phyloP scores from a whole-genome alignment of 1,140 invertebrate genomes.

The Conopomorpha cramerella region DNA sequence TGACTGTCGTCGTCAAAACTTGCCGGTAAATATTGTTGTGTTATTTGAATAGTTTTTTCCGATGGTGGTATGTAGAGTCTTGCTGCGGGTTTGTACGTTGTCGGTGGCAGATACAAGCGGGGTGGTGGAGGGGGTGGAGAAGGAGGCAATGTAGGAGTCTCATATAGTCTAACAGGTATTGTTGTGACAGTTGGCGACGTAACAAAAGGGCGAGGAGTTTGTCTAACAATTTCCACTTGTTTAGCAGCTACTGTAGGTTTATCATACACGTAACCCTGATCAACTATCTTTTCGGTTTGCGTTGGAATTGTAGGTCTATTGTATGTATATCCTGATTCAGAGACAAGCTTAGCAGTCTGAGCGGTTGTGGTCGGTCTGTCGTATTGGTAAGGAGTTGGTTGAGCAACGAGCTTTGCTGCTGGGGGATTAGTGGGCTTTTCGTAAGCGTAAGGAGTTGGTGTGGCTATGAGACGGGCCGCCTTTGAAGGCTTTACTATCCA shows the following conservation, averaged over 20 bases:
- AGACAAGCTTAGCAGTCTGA: slow-evolving; percentile 7
- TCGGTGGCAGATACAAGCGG: slow-evolving; percentile 14
- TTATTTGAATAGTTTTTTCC: slow-evolving; percentile 10
- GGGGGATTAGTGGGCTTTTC: slow-evolving; percentile 12
- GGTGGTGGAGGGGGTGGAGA: slow-evolving; percentile 12
- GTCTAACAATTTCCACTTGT: slow-evolving; percentile 7
- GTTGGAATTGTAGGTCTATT: slow-evolving; percentile 1
- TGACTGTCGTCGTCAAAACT: slow-evolving; percentile 21
- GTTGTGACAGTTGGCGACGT: slow-evolving; percentile 11
- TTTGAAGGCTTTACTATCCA: slow-evolving; percentile 47
- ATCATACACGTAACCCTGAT: slow-evolving; percentile 10
- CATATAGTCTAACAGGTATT: slow-evolving; percentile 9
- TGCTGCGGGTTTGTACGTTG: slow-evolving; percentile 22
- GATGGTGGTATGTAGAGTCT: slow-evolving; percentile 24
- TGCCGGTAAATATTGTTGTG: too few relatives aligned
- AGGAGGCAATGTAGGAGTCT: slow-evolving; percentile 10
- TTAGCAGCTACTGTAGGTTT: slow-evolving; percentile 12
- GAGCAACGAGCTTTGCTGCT: slow-evolving; percentile 5
- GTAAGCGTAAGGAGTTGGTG: slow-evolving; percentile 29
- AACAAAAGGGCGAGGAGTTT: not conserved
- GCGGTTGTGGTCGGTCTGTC: slow-evolving; percentile 10
- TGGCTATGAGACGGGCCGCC: slow-evolving; percentile 18
- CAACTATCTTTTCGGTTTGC: slow-evolving; percentile 5
- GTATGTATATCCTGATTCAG: slow-evolving; percentile 15
- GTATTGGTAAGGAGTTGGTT: slow-evolving; percentile 14